A percentile compares a stretch with the other conserved stretches of the same genome.
Conservation (phyloP, 2,888 invertebrate genomes). For the Dendrolimus houi region DNA sequence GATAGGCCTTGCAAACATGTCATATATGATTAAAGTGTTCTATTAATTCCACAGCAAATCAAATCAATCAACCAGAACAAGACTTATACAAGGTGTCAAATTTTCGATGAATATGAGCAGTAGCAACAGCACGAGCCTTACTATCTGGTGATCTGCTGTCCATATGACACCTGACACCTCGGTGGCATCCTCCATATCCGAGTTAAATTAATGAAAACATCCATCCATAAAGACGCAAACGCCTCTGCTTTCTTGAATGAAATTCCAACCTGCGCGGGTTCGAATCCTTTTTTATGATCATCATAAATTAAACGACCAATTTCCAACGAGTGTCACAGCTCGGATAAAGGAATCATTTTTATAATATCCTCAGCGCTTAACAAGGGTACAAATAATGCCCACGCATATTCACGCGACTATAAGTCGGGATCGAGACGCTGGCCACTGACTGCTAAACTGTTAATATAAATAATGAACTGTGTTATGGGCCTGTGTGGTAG, state of each 20-base stretch:
- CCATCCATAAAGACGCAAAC: conserved; percentile 73
- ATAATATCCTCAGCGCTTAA: conserved; percentile 75
- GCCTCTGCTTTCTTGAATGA: conserved; percentile 77
- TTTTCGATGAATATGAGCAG: conserved; percentile 29
- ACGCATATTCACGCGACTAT: conserved; percentile 73
- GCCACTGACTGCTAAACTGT: conserved; percentile 74
- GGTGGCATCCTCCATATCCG: conserved; percentile 55
- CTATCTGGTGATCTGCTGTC: conserved; percentile 46
- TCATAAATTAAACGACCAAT: conserved; percentile 73
- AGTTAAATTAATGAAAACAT: conserved; percentile 76
- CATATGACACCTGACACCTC: conserved; percentile 56
- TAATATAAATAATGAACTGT: conserved; percentile 76
- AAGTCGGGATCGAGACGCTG: conserved; percentile 61
- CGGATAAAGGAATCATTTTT: conserved; percentile 75
- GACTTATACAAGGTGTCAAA: conserved; percentile 15
- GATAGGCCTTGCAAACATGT: conserved; percentile 10
- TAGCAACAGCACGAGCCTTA: conserved; percentile 52
- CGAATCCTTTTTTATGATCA: conserved; percentile 72
- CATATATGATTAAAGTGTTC: not conserved
- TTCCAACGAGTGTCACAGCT: conserved; percentile 73
- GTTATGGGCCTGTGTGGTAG: conserved; percentile 63
- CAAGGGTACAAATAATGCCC: conserved; percentile 75
- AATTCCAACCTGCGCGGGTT: conserved; percentile 68
- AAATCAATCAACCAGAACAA: not conserved
- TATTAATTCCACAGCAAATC: not conserved